These are phyloP conservation scores for Drosophila sturtevanti DNA, from an alignment of 1,140 invertebrate species.

Conservation along the genomic window DNA sequence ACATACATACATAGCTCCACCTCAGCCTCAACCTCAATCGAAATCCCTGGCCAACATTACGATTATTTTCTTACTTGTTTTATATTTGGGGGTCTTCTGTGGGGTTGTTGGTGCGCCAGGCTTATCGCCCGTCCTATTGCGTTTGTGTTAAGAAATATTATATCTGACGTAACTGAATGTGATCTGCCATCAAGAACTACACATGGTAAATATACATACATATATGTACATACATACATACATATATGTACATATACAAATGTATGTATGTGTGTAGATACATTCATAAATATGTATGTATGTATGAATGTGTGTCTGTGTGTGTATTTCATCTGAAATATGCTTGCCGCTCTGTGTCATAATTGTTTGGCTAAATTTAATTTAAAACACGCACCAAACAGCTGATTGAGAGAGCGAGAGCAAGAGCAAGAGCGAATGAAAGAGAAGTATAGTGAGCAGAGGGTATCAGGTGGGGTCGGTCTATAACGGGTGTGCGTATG, in stretches of 20 bases:
- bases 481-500: too few relatives aligned
- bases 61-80: not conserved
- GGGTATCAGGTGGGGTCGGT: constrained; percentile 6
- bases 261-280: not conserved
- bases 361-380: constrained; percentile 33
- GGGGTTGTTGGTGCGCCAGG: not conserved
- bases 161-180: not conserved
- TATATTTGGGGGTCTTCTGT: not conserved
- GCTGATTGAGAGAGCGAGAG: constrained; percentile 25
- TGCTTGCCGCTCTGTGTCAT: not conserved
- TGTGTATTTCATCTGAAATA: not conserved
- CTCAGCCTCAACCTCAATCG: not conserved
- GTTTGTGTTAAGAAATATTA: not conserved
- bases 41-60: not conserved
- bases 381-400: constrained; percentile 40
- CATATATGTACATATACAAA: not conserved
- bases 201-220: not conserved
- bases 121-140: not conserved
- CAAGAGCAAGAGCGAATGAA: too few relatives aligned
- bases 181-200: not conserved
- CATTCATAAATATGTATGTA: not conserved
- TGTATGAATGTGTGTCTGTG: not conserved
- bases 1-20: not conserved
- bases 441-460: not conserved
- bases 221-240: not conserved